These are phyloP conservation scores for Paradoxurus hermaphroditus DNA, from an alignment of 2,113 vertebrate genomes.

Conservation along the genomic window DNA sequence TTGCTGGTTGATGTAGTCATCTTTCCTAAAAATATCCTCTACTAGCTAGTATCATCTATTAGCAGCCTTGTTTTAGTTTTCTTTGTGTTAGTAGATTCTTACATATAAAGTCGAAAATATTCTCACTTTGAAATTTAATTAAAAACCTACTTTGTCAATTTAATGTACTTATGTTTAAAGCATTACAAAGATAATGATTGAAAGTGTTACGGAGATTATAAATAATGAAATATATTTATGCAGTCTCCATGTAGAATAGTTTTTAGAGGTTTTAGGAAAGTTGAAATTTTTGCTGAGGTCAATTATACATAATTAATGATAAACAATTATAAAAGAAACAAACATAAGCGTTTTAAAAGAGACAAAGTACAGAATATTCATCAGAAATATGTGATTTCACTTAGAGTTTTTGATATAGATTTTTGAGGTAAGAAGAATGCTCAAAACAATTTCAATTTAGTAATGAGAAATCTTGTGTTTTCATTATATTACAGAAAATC, in stretches of 20 bases:
- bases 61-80: background rate
- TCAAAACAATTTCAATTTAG: background rate
- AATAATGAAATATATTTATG: background rate
- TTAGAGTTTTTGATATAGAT: background rate
- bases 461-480: background rate
- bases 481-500: background rate
- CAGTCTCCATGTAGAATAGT: background rate
- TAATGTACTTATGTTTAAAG: background rate
- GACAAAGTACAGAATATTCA: background rate
- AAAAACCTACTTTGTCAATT: background rate
- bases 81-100: background rate
- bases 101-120: background rate
- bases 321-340: background rate
- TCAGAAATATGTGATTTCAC: background rate
- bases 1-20: background rate
- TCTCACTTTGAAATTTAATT: background rate
- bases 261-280: background rate
- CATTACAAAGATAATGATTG: background rate
- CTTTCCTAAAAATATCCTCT: background rate
- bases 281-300: background rate
- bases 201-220: background rate
- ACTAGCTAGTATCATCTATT: background rate
- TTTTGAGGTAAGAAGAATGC: background rate
- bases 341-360: background rate
- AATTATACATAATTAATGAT: background rate